Percentiles rank a stretch among this genome's conserved stretches.
Evolutionary conservation across 1,140 invertebrate genomes (phyloP).

Genomic region (Lordiphosa mommai): DNA sequence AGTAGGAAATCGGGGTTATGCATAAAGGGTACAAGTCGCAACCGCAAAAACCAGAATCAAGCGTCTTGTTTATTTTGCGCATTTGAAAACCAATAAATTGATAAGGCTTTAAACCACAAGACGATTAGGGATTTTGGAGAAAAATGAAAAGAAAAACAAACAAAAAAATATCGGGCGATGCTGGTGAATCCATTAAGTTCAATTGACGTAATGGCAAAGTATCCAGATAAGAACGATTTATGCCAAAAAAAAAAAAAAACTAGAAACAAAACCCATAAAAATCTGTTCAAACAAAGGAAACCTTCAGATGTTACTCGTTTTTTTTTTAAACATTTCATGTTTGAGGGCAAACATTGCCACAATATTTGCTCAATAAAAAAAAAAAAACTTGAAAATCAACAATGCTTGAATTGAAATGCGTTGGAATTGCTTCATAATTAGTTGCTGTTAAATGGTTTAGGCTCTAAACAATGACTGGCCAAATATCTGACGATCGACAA

Average conservation of each 20-base stretch:
- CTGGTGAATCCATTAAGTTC: no score
- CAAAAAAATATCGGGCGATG: no score
- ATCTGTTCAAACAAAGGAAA: conserved; percentile 19
- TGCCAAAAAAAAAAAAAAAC: no score
- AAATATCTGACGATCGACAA: conserved; percentile 2
- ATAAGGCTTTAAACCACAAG: no score
- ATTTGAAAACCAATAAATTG: not conserved
- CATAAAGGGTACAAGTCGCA: conserved; percentile 10
- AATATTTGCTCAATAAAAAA: conserved; percentile 28
- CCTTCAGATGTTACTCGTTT: conserved; percentile 21
- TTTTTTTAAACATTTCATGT: conserved; percentile 41
- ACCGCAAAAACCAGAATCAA: not conserved
- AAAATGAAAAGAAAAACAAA: no score
- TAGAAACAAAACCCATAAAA: conserved; percentile 11
- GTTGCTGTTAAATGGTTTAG: conserved; percentile 47
- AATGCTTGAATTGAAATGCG: conserved; percentile 11
- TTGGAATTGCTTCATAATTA: conserved; percentile 61
- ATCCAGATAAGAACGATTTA: no score
- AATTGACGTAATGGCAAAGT: no score
- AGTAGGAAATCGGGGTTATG: conserved; percentile 45
- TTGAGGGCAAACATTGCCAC: conserved; percentile 54
- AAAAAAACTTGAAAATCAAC: conserved; percentile 9
- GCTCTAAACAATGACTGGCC: conserved; percentile 11
- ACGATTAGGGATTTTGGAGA: no score
- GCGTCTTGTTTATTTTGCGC: conserved; percentile 9